A percentile compares a stretch with the other conserved stretches of the same genome.
Evolutionary conservation across 2,797 vertebrate genomes (phyloP).

Genomic region (Pseudochirops cupreus): DNA sequence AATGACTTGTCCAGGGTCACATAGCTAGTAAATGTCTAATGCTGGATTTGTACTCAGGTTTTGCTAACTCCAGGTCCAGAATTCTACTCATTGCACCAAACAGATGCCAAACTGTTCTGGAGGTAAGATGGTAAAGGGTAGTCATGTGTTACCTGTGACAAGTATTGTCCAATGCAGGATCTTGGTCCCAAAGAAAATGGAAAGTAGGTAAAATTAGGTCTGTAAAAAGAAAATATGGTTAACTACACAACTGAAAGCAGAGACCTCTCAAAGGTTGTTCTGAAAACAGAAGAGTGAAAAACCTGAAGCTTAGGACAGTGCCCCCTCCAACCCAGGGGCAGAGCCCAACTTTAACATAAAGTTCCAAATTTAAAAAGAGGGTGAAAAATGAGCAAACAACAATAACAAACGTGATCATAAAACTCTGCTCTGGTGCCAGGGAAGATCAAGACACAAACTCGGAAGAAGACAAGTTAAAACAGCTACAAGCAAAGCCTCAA

Average conservation of each 20-base stretch:
- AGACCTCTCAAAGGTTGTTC: not conserved
- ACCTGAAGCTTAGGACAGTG: too few relatives aligned
- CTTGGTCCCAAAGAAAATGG: constrained; percentile 94
- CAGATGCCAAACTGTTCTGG: not conserved
- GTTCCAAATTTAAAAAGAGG: too few relatives aligned
- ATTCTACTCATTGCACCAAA: not conserved
- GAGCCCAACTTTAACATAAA: too few relatives aligned
- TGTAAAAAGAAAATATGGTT: constrained; percentile 72
- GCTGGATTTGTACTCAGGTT: not conserved
- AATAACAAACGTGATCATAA: too few relatives aligned
- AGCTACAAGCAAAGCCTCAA: too few relatives aligned
- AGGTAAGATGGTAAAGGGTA: not conserved
- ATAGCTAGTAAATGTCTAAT: not conserved
- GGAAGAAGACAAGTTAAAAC: too few relatives aligned
- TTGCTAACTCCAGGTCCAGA: not conserved
- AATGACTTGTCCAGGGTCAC: not conserved
- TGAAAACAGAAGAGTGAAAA: too few relatives aligned
- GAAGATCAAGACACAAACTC: too few relatives aligned
- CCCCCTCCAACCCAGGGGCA: too few relatives aligned
- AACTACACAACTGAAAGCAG: not conserved
- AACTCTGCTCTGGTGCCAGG: too few relatives aligned
- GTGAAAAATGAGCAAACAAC: too few relatives aligned
- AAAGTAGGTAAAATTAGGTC: constrained; percentile 93
- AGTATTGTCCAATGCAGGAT: constrained; percentile 92
- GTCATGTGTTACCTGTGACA: constrained; percentile 90